Base-by-base conservation (phyloP, 2,888 invertebrate genomes). In the Gnatocerus cornutus region DNA sequence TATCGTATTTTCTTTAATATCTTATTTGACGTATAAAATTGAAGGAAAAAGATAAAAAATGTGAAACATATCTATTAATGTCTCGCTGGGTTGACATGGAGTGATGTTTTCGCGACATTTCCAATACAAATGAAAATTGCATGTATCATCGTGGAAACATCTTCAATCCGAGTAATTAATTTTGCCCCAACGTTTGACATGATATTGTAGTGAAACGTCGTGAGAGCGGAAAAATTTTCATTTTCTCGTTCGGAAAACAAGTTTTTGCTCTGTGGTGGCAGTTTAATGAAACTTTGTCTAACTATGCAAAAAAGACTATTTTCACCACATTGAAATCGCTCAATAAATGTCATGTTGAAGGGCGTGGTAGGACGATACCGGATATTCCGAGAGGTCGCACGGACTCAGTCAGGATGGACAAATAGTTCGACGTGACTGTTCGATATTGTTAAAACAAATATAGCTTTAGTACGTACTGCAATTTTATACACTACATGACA, bases 1-100 rank as follows among this genome's bases (percentile, higher is more conserved):
- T 70, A 65, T 63, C 53, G 65, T 67, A 53, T 68, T 65, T 62
- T 62, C 66, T 48, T 43, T 65, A 66, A 66, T 71, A 69, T 66
- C 69, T 69, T 71, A 69, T 71, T 71, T 59, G 50, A 52, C 59
- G 43, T 52, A 45, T 61, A 59, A 45, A 52, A 53, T 53, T 53
- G 64, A 12, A 45, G 33, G 45, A 48, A 45, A 52, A 29, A 48
- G 59, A 59, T 52, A 59, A 56, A 62, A 64, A 43, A 64, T 58
- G 56, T 50, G 58, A 52, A 64, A 62, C 50, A 68, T 63, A 37
- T 53, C 33, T 43, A 68, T 63, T 63, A 68, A 56, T 59, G 52
- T 63, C 33, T 39, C 30, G 30, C 50, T 61, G 61, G 43, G 39
- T 21, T 16, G 14, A 48, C 21, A 21, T 21, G 21, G 1, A 3